These are phyloP conservation scores for Ctenopoma kingsleyae DNA, from an alignment of 2,797 vertebrate genomes.

Conservation along the genomic window DNA sequence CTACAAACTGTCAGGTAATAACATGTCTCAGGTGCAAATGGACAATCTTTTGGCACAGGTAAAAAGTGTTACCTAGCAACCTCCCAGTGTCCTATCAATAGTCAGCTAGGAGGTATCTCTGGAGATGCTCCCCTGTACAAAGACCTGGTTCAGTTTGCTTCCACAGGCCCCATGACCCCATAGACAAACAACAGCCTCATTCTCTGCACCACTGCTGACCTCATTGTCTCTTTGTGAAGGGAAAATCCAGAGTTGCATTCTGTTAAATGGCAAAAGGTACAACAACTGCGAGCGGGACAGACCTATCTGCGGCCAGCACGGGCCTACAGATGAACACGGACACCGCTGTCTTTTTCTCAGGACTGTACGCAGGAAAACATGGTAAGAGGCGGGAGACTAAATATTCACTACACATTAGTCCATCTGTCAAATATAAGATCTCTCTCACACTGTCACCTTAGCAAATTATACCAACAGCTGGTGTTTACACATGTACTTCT, in stretches of 20 bases:
- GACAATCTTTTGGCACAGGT: slow-evolving; percentile 79
- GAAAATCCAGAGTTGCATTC: slow-evolving; percentile 88
- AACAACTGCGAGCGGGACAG: slow-evolving; percentile 62
- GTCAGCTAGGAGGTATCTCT: slow-evolving; percentile 77
- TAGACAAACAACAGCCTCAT: slow-evolving; percentile 88
- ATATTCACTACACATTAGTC: slow-evolving; percentile 41
- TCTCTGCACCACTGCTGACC: slow-evolving; percentile 87
- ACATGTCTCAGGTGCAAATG: slow-evolving; percentile 57
- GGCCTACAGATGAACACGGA: slow-evolving; percentile 74
- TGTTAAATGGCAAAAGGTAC: slow-evolving; percentile 79
- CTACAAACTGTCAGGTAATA: slow-evolving; percentile 75
- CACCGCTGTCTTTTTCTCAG: slow-evolving; percentile 46
- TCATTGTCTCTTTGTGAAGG: slow-evolving; percentile 89
- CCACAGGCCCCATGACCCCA: slow-evolving; percentile 79
- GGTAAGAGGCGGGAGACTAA: slow-evolving; percentile 70
- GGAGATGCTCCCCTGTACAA: slow-evolving; percentile 82
- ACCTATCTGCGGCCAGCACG: slow-evolving; percentile 60
- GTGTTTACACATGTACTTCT: slow-evolving; percentile 20
- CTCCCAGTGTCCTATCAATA: slow-evolving; percentile 69
- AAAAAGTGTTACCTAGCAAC: slow-evolving; percentile 77
- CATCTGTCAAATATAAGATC: slow-evolving; percentile 19
- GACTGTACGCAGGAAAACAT: slow-evolving; percentile 74
- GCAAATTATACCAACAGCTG: slow-evolving; percentile 21
- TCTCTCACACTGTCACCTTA: slow-evolving; percentile 19
- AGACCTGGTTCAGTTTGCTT: slow-evolving; percentile 83